Conservation (phyloP, 2,888 invertebrate genomes). For the Aquatica leii region DNA sequence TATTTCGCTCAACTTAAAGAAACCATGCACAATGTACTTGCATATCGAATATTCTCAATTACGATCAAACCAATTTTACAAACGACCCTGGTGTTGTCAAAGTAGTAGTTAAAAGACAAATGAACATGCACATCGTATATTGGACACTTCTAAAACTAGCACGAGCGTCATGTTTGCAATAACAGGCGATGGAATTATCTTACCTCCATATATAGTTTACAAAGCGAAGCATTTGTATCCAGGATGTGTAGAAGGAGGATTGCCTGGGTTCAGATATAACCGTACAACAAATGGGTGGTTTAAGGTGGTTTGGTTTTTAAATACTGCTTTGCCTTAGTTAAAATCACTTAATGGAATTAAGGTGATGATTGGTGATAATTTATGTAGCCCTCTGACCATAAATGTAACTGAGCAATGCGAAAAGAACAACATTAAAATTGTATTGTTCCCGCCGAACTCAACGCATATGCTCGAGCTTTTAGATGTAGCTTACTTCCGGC, state of each 20-base stretch:
- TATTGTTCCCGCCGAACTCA: slow-evolving; percentile 2
- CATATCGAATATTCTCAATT: slow-evolving; percentile 47
- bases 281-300: slow-evolving; percentile 10
- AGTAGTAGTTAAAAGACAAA: slow-evolving; percentile 33
- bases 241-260: slow-evolving; percentile 6
- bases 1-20: slow-evolving; percentile 39
- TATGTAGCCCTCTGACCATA: background rate
- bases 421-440: slow-evolving; percentile 11
- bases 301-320: slow-evolving; percentile 4
- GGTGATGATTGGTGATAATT: slow-evolving; percentile 12
- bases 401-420: background rate
- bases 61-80: slow-evolving; percentile 50
- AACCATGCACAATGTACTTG: slow-evolving; percentile 2
- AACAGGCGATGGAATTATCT: slow-evolving; percentile 43
- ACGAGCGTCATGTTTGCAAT: slow-evolving; percentile 49
- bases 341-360: background rate
- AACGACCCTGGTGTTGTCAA: slow-evolving; percentile 46
- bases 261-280: slow-evolving; percentile 2
- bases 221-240: slow-evolving; percentile 43
- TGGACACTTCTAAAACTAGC: slow-evolving; percentile 36
- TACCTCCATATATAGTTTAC: slow-evolving; percentile 50
- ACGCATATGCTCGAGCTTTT: background rate
- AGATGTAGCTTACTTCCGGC: slow-evolving; percentile 13
- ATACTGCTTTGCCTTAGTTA: slow-evolving; percentile 5
- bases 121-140: slow-evolving; percentile 31